Base-by-base conservation (phyloP, 2,113 vertebrate species). In the Hymenochirus boettgeri region DNA sequence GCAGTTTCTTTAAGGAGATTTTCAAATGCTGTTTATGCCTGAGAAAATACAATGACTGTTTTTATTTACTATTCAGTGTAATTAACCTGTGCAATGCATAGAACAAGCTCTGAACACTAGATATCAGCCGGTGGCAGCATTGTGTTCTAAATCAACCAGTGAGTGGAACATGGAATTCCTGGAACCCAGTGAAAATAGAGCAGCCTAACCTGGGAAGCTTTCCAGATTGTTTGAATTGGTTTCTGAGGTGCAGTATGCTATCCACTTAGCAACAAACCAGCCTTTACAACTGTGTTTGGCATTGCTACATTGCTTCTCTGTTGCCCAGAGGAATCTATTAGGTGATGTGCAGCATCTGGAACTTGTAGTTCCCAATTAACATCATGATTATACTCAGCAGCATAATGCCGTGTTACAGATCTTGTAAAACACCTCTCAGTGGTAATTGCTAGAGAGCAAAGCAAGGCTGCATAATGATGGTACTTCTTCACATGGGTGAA, bases 281-380 rank as follows among this genome's bases (percentile, higher is more conserved):
- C 74, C 61, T 4, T 29, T 23, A 77, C 76, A 66, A 83, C 78
- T 52, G 69, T 76, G 71, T 60, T 78, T 82, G 83, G 81, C 83
- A 80, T 61, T n/a, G 52, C 76, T 70, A 72, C 73, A 25, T 52
- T 52, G 79, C 74, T 75, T 71, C 57, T 69, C 46, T 69, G 67
- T 57, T 76, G 78, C 85, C 83, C 82, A 63, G 10, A 86, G 85
- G 84, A 81, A 74, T 74, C 69, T 0, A 70, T 57, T 75, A 80
- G 81, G 81, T 80, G 80, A 80, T 71, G 71, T 61, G 58, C 76
- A 70, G 81, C 87, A 87, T 88, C 86, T 88, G 86, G 85, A 85
- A 74, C 75, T 76, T 77, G 74, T 80, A 79, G 72, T 82, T 84
- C 79, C 83, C 78, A 82, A 88, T 89, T 88, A 87, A 76, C 82